Evolutionary conservation across 2,113 vertebrate species (phyloP), one percentile per base, ranked within the genome.

Genomic region (Barbus barbus): DNA sequence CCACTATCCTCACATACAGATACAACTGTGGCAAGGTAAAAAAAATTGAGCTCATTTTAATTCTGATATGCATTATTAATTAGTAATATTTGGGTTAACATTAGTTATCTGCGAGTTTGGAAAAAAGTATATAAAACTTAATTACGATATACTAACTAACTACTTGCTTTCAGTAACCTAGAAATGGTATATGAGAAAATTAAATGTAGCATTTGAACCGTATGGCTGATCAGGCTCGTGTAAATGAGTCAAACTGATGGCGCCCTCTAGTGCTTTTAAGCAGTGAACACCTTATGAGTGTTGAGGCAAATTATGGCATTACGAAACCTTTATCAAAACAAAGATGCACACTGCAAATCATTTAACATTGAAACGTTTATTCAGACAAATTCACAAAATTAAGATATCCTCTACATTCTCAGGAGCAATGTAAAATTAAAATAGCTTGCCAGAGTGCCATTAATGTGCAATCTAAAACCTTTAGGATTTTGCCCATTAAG

Each of bases 301-400:
- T 11, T 75, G 13, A 9, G 26, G 73, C 24, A 75, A 31, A 74
- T 48, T 20, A 63, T 16, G 2, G 33, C 53, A 58, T 53, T 7
- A 73, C 16, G 3, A 33, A 20, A 28, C 20, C 5, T 33, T 3
- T 3, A 41, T 6, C 9, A 77, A 60, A 61, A 24, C 9, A 60
- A 11, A 78, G 14, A 26, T 1, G 41, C 6, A 33, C 26, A 38
- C 9, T 24, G 18, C 1, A 11, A 38, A 51, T 60, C 22, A 28
- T 67, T 26, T 31, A 58, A 83, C 61, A 61, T 76, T 51, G n/a
- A 74, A 67, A 81, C 28, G 51, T 88, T 88, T 88, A 88, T 88
- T 85, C 77, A 85, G 86, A 85, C 84, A 72, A 61, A 71, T 86
- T 77, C 63, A 83, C 60, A 83, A 81, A 77, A 58, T 71, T 38